Base-by-base conservation (phyloP, 2,888 invertebrate species). In the Cheilosia variabilis region DNA sequence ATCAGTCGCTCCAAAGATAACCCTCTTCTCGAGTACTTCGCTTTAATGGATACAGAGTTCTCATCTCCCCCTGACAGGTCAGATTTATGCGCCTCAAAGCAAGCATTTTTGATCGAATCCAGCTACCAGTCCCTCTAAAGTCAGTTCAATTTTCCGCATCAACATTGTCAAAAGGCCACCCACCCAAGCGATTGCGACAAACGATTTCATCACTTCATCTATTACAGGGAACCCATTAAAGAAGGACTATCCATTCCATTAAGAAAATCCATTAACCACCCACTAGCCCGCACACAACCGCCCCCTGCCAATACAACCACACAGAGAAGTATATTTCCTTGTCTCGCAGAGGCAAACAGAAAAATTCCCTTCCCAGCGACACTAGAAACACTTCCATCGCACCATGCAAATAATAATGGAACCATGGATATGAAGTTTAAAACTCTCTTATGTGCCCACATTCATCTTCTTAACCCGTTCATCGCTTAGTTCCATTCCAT, bases 371-470 rank as follows among this genome's bases (percentile, higher is more conserved):
- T 27, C 50, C 34, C 57, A 41, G 10, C 53, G 52, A 17, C 15
- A 50, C 34, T 52, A 37, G 24, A 31, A 52, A 52, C 58, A 55
- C 62, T 47, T 66, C 53, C 45, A 31, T 7, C 31, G 9, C 31
- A 52, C 60, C 58, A 45, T 66, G 60, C 45, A 80, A 73, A 53
- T 75, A 60, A 73, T 73, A 75, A 75, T 62, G 57, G 50, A 57
- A 52, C 75, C 81, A 75, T 75, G 75, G 69, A 76, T 60, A 68
- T 69, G 53, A 81, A 62, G 31, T 81, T 69, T 68, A 69, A 73
- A 53, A 58, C 75, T 31, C 9, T 68, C 69, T 13, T 2, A 50
- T 31, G 47, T 81, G 9, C 52, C 57, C 63, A 63, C 62, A 80
- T 76, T 58, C 63, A 53, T 69, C 76, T 69, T 75, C 31, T n/a